Conservation (phyloP, 2,113 vertebrate species). For the Chaetops frenatus region DNA sequence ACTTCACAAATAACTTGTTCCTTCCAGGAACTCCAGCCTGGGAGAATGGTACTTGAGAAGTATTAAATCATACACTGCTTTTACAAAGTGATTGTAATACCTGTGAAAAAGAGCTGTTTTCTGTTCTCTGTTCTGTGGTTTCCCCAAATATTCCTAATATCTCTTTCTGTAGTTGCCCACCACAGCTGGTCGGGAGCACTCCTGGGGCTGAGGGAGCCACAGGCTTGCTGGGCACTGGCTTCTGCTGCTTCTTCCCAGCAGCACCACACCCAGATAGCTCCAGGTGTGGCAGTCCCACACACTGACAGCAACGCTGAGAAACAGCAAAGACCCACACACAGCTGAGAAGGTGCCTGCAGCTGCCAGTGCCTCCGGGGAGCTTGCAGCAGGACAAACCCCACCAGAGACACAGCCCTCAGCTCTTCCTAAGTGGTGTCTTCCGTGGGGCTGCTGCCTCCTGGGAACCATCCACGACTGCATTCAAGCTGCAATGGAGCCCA, state of each 20-base stretch:
- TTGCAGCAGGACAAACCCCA: not conserved
- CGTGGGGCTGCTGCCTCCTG: not conserved
- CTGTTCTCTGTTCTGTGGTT: not conserved
- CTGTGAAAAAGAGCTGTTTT: not conserved
- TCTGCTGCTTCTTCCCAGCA: accelerated
- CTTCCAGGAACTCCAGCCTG: not conserved
- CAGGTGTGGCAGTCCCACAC: accelerated
- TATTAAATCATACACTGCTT: not conserved
- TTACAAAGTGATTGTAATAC: not conserved
- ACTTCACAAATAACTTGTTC: not conserved
- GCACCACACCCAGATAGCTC: not conserved
- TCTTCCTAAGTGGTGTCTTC: not conserved
- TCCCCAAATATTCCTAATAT: not conserved
- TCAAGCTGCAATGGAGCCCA: not conserved
- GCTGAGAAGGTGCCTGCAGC: not conserved
- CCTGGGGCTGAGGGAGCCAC: not conserved
- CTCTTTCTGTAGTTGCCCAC: not conserved
- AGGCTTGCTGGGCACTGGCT: not conserved
- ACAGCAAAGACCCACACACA: not conserved
- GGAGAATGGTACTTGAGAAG: not conserved
- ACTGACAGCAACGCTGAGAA: not conserved
- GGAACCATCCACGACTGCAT: accelerated
- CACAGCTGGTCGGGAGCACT: not conserved
- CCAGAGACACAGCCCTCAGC: not conserved
- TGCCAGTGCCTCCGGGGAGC: not conserved